phyloP scores from a whole-genome alignment of 2,113 vertebrate species.

The Chloroceryle aenea region DNA sequence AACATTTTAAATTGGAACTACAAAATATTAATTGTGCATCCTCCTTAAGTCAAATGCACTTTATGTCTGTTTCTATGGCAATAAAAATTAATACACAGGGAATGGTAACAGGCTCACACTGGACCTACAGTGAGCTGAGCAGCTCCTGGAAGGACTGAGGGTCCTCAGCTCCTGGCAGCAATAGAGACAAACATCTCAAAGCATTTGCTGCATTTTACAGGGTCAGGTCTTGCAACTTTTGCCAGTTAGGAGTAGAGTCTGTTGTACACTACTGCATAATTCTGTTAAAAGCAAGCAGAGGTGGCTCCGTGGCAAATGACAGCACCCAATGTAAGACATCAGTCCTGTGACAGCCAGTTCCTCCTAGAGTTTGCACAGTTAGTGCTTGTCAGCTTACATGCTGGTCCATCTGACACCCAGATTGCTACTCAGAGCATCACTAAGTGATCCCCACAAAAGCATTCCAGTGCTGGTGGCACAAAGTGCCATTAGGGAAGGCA shows the following conservation, averaged over 20 bases:
- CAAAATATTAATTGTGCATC: slow-evolving; percentile 30
- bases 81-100: background rate
- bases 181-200: background rate
- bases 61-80: slow-evolving; percentile 23
- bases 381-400: background rate
- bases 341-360: background rate
- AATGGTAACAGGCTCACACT: background rate
- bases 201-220: background rate
- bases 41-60: slow-evolving; percentile 16
- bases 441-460: background rate
- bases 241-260: background rate
- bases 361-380: background rate
- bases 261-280: background rate
- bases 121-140: background rate
- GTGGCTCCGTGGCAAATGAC: background rate
- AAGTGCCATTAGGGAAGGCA: background rate
- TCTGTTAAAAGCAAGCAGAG: background rate
- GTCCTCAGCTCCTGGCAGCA: background rate
- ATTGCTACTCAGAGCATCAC: background rate
- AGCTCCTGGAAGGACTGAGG: background rate
- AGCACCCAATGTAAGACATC: background rate
- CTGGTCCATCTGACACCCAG: background rate
- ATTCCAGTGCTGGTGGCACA: background rate
- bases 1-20: slow-evolving; percentile 22
- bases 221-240: background rate